Evolutionary conservation across 2,888 invertebrate species (phyloP).

Genomic region (Zygothrica quintamaculata): DNA sequence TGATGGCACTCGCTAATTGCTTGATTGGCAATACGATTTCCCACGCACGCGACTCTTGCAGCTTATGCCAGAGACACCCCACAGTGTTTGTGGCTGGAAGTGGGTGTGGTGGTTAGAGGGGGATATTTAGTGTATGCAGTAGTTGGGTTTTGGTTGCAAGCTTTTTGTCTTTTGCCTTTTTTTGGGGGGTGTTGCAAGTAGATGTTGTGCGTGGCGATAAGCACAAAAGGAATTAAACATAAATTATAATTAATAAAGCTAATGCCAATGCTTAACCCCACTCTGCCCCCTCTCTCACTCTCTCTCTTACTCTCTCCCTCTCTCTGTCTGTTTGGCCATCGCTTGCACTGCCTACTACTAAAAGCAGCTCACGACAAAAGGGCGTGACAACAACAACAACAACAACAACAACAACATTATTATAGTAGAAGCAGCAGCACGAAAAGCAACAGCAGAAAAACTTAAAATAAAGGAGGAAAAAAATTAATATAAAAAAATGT

Average conservation of each 20-base stretch:
- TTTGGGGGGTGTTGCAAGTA: conserved; percentile 19
- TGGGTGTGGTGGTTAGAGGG: background rate
- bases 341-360: conserved; percentile 1
- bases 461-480: no score
- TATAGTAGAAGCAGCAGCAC: no score
- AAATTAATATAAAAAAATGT: no score
- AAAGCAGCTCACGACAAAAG: conserved; percentile 48
- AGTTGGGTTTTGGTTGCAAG: no score
- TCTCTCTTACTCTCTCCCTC: background rate
- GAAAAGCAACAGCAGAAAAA: no score
- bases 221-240: conserved; percentile 61
- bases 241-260: conserved; percentile 75
- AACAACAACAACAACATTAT: conserved; percentile 1
- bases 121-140: no score
- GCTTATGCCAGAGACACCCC: conserved; percentile 2
- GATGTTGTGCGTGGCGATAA: conserved; percentile 52
- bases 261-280: no score
- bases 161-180: no score
- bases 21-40: conserved; percentile 69
- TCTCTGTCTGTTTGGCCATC: conserved; percentile 9
- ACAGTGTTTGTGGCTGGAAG: background rate
- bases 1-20: conserved; percentile 77
- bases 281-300: background rate
- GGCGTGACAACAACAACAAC: conserved; percentile 51
- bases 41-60: conserved; percentile 50